Evolutionary conservation across 2,888 invertebrate genomes (phyloP), one percentile per base, ranked within the genome.

Genomic region (Cerastoderma edule): DNA sequence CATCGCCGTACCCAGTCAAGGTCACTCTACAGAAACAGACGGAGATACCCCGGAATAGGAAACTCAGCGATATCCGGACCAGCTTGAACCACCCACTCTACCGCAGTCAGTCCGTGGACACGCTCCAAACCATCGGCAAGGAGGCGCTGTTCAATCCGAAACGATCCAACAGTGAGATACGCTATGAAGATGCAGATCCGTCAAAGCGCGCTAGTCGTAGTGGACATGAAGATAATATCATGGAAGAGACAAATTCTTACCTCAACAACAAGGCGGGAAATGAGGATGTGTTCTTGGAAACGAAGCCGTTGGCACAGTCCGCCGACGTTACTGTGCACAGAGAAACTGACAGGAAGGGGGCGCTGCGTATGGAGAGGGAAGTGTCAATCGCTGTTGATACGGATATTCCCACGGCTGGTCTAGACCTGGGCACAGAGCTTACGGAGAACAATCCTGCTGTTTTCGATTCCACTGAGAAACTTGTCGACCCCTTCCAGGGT

Each of bases 1-100:
- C 97, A 6, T 97, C 97, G 48, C 97, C 98, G 0, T 98, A 98
- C 90, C 92, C 92, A 4, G 91, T 92, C 22, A 95, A 96, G 81
- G 93, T 97, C 76, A 96, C 96, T 89, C 95, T 97, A 35, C 95
- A 95, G 89, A 95, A 94, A 83, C 94, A 94, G 44, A 92, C 93
- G 4, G 92, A 80, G 16, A 75, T 80, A 1, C 67, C 80, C 10
- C 83, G 80, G 76, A 80, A 86, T 44, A 66, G 85, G 66, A 53
- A 83, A 32, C 57, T 78, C n/a, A 80, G 87, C 73, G 94, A 83
- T 93, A 69, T 78, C 32, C 71, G 75, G n/a, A 71, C 82, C 48
- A 84, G 94, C 95, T 95, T 96, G 39, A 94, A 94, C 76, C 97
- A 97, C 93, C 97, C 97, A 0, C 93, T 97, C 81, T 95, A 96